phyloP scores from a whole-genome alignment of 2,888 invertebrate genomes.

The Ormia ochracea region DNA sequence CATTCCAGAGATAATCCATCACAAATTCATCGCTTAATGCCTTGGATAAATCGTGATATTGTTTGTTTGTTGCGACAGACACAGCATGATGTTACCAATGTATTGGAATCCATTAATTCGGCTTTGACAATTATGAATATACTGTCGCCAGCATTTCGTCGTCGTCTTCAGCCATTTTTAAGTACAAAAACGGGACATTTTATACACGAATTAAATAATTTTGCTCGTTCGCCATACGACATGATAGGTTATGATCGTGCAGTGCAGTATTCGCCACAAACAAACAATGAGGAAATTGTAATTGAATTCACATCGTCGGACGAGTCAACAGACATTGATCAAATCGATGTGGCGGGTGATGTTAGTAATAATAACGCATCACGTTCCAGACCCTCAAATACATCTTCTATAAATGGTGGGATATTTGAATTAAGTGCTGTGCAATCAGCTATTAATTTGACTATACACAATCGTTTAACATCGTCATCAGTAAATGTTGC shows the following conservation, averaged over 20 bases:
- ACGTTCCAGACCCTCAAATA: slow-evolving; percentile 35
- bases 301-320: slow-evolving; percentile 71
- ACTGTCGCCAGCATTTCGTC: slow-evolving; percentile 81
- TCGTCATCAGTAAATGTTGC: slow-evolving; percentile 22
- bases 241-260: slow-evolving; percentile 88
- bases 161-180: slow-evolving; percentile 83
- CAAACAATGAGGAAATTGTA: slow-evolving; percentile 72
- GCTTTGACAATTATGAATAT: slow-evolving; percentile 82
- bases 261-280: slow-evolving; percentile 81
- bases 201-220: slow-evolving; percentile 91
- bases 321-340: slow-evolving; percentile 68
- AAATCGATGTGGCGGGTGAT: slow-evolving; percentile 53
- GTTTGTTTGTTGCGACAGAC: slow-evolving; percentile 82
- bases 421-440: slow-evolving; percentile 59
- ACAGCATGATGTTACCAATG: slow-evolving; percentile 81
- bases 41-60: slow-evolving; percentile 93
- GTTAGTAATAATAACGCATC: slow-evolving; percentile 30
- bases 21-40: slow-evolving; percentile 88
- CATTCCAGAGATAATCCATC: slow-evolving; percentile 84
- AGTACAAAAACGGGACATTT: slow-evolving; percentile 88
- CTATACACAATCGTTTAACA: slow-evolving; percentile 71
- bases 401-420: slow-evolving; percentile 53
- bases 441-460: slow-evolving; percentile 72
- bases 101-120: slow-evolving; percentile 83
- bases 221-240: slow-evolving; percentile 91